Evolutionary conservation across 1,140 invertebrate species (phyloP).

Genomic region (Drosophila repleta): DNA sequence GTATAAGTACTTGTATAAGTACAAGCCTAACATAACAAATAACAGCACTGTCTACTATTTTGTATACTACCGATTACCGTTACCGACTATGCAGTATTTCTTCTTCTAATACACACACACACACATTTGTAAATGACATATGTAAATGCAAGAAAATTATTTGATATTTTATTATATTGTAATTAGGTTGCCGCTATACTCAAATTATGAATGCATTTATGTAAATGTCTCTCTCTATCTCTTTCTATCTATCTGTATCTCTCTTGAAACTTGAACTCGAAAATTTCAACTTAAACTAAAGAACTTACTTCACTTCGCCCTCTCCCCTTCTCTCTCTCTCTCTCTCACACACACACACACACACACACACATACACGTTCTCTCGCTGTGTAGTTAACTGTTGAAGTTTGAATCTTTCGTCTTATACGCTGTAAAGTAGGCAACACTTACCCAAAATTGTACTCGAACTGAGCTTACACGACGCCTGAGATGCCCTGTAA

Average conservation of each 20-base stretch:
- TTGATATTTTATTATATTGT: slow-evolving; percentile 77
- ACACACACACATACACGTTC: slow-evolving; percentile 9
- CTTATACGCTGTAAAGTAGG: slow-evolving; percentile 32
- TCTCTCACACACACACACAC: slow-evolving; percentile 7
- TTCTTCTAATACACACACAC: slow-evolving; percentile 48
- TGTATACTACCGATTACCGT: slow-evolving; percentile 78
- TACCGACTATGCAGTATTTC: slow-evolving; percentile 71
- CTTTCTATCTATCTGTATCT: slow-evolving; percentile 34
- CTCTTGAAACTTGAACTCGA: slow-evolving; percentile 39
- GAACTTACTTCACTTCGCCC: slow-evolving; percentile 1
- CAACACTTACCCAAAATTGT: slow-evolving; percentile 5
- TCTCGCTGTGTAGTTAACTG: slow-evolving; percentile 42
- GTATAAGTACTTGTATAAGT: slow-evolving; percentile 60
- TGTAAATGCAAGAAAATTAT: slow-evolving; percentile 78
- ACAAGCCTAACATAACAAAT: slow-evolving; percentile 50
- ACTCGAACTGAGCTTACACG: slow-evolving; percentile 1
- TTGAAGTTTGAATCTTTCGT: slow-evolving; percentile 29
- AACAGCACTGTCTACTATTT: slow-evolving; percentile 79
- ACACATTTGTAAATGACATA: slow-evolving; percentile 79
- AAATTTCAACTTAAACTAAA: slow-evolving; percentile 50
- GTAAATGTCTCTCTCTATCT: slow-evolving; percentile 60
- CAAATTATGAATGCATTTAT: slow-evolving; percentile 79
- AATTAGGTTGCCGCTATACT: slow-evolving; percentile 82
- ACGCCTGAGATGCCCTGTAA: slow-evolving; percentile 1
- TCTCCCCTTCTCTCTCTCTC: slow-evolving; percentile 7